Base-by-base conservation (phyloP, 2,888 invertebrate genomes). In the Celastrina argiolus region DNA sequence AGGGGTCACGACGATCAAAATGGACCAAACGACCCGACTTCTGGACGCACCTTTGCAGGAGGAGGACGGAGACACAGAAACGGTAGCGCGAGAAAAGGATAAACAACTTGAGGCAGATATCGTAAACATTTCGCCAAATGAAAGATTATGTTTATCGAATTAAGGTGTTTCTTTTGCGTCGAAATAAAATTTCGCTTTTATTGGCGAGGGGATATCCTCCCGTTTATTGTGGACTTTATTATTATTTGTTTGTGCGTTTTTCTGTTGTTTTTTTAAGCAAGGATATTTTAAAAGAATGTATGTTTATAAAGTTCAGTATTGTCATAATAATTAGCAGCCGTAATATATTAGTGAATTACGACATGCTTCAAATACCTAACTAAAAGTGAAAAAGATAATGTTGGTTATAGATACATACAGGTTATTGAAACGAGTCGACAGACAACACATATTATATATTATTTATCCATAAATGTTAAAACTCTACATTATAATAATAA, bases 141-240 rank as follows among this genome's bases (percentile, higher is more conserved):
- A 88, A 88, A 89, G 88, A 89, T 89, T 89, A 90, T 88, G 89
- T 88, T 87, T 84, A 89, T 88, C 84, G 89, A 83, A 81, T 81
- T 80, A 86, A 89, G 89, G 90, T 89, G 88, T 83, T 81, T 72
- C 76, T 78, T 74, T 77, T 73, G 78, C 71, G 69, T 71, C 79
- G 76, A 81, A 84, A 88, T 89, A 88, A 89, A 87, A 83, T 82
- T 79, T 80, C 78, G 77, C 80, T 74, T 88, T 88, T 88, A 88
- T 87, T 78, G 71, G 71, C 72, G 70, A 70, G 72, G 75, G 76
- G 74, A 81, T 86, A 84, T 84, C 79, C 87, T 83, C 79, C 83
- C 74, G 72, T 83, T 84, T 77, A 74, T 75, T 74, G 65, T 70
- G 66, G 64, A 67, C 70, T 70, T 69, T 74, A 72, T 69, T 69